phyloP scores from a whole-genome alignment of 2,797 vertebrate species.

The Cetoscarus ocellatus region DNA sequence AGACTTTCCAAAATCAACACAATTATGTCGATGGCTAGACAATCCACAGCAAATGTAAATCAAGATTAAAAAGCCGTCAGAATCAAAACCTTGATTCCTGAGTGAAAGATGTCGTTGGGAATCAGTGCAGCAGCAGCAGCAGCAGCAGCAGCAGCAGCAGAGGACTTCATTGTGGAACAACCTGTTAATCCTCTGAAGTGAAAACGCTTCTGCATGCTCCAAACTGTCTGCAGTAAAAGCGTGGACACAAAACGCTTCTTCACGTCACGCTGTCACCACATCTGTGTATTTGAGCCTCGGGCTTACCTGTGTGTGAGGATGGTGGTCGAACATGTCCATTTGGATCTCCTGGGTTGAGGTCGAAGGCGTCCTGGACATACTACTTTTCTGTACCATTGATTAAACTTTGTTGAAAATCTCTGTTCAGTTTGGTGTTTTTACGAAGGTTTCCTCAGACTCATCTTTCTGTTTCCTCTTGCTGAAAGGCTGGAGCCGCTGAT shows the following conservation, averaged over 20 bases:
- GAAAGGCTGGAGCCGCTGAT: conserved; percentile 47
- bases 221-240: neutral
- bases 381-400: conserved; percentile 98
- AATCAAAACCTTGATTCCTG: neutral
- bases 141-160: neutral
- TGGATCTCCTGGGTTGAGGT: conserved; percentile 98
- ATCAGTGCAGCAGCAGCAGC: conserved; percentile 2
- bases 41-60: too few relatives aligned
- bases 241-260: accelerated
- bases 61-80: neutral
- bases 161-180: conserved; percentile 64
- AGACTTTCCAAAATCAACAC: conserved; percentile 26
- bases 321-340: conserved; percentile 97
- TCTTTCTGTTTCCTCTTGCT: conserved; percentile 43
- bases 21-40: neutral
- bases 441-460: conserved; percentile 56
- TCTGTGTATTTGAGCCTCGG: neutral
- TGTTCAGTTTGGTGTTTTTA: conserved; percentile 66
- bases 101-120: neutral
- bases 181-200: conserved; percentile 75
- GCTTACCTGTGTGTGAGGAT: conserved; percentile 95
- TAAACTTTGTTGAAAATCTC: conserved; percentile 76
- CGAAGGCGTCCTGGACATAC: conserved; percentile 97
- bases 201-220: conserved; percentile 3
- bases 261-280: neutral